These are phyloP conservation scores for Drosophila kambysellisi DNA, from an alignment of 2,888 invertebrate genomes.

Conservation along the genomic window DNA sequence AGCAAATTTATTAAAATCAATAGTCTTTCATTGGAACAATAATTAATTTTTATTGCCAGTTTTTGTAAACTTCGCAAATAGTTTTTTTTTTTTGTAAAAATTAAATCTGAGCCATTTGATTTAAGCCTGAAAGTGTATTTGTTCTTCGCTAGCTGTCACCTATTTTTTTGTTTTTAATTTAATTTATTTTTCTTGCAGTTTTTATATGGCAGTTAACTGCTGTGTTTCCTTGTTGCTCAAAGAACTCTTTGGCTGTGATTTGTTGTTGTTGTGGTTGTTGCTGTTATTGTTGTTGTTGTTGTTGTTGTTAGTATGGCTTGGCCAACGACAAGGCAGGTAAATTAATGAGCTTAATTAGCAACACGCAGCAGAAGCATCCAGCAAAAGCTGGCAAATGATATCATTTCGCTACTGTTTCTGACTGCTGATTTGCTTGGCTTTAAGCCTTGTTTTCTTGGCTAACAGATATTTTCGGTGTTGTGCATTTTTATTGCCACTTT, in stretches of 20 bases:
- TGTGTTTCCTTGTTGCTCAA: constrained; percentile 68
- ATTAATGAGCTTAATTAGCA: constrained; percentile 75
- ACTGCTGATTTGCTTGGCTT: constrained; percentile 11
- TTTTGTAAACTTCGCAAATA: not conserved
- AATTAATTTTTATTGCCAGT: no score
- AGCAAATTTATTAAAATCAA: no score
- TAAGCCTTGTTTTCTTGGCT: constrained; percentile 26
- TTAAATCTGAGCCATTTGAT: not conserved
- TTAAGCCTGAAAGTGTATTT: not conserved
- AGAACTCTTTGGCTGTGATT: constrained; percentile 54
- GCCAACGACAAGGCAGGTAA: constrained; percentile 65
- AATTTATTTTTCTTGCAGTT: not conserved
- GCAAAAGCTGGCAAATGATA: constrained; percentile 46
- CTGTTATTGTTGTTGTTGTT: constrained; percentile 9
- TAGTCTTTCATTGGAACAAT: no score
- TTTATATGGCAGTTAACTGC: constrained; percentile 54
- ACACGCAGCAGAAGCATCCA: constrained; percentile 64
- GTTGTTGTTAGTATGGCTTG: constrained; percentile 4
- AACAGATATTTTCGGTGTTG: constrained; percentile 61
- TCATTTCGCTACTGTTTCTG: constrained; percentile 52
- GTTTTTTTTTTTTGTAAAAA: not conserved
- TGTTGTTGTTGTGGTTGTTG: constrained; percentile 12
- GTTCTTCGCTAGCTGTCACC: not conserved
- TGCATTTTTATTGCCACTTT: constrained; percentile 79
- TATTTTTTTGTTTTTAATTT: constrained; percentile 6